phyloP scores from a whole-genome alignment of 2,888 invertebrate species.

The Calephelis perditalis region DNA sequence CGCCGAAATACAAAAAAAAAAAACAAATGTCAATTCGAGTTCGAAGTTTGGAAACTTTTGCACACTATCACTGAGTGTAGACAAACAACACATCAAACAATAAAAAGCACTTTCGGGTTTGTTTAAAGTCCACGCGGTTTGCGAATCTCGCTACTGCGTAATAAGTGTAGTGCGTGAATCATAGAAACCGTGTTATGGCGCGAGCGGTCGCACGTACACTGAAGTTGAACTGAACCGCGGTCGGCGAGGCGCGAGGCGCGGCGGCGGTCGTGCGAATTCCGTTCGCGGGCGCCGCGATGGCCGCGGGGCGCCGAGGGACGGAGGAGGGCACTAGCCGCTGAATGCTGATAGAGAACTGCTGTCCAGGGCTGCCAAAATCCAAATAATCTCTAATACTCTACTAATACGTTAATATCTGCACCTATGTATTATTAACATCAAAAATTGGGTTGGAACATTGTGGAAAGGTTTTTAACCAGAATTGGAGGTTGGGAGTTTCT shows the following conservation, averaged over 20 bases:
- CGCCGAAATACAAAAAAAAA: constrained; percentile 33
- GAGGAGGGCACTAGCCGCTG: constrained; percentile 40
- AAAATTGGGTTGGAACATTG: too few relatives aligned
- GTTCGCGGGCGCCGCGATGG: constrained; percentile 54
- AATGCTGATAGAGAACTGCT: constrained; percentile 59
- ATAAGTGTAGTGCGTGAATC: constrained; percentile 58
- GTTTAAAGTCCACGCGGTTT: constrained; percentile 64
- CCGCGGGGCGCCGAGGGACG: constrained; percentile 36
- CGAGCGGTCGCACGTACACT: constrained; percentile 72
- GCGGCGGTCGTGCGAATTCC: constrained; percentile 50
- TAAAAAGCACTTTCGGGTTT: constrained; percentile 22
- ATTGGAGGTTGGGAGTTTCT: too few relatives aligned
- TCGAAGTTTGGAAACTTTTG: constrained; percentile 49
- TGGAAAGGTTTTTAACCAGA: too few relatives aligned
- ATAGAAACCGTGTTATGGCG: constrained; percentile 58
- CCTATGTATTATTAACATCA: too few relatives aligned
- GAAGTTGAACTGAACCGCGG: constrained; percentile 63
- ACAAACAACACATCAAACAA: constrained; percentile 18
- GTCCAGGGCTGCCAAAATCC: constrained; percentile 20
- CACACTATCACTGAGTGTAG: constrained; percentile 57
- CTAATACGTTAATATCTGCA: too few relatives aligned
- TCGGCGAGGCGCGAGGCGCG: constrained; percentile 68
- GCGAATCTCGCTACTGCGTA: constrained; percentile 68
- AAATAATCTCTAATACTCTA: too few relatives aligned
- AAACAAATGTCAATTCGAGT: background rate